phyloP scores from a whole-genome alignment of 2,888 invertebrate genomes.

The Taphrorychus bicolor region DNA sequence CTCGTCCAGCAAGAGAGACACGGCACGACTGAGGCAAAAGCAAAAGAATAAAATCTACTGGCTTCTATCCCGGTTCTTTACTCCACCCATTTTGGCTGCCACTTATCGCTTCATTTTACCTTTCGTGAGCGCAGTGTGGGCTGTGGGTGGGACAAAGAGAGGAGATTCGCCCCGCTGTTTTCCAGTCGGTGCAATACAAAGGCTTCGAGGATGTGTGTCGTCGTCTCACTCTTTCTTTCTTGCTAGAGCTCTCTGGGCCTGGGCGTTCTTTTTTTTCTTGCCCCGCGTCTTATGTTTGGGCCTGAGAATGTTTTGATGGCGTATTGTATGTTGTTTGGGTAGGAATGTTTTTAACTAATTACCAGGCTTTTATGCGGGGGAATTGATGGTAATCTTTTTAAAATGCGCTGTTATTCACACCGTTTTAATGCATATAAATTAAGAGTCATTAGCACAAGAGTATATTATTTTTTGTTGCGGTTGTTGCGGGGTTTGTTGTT shows the following conservation, averaged over 20 bases:
- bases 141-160: slow-evolving; percentile 53
- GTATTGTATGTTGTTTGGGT: slow-evolving; percentile 20
- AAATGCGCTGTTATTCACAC: slow-evolving; percentile 9
- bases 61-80: slow-evolving; percentile 52
- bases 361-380: slow-evolving; percentile 2
- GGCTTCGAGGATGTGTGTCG: slow-evolving; percentile 31
- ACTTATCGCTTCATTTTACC: slow-evolving; percentile 54
- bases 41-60: slow-evolving; percentile 48
- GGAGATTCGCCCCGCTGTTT: slow-evolving; percentile 42
- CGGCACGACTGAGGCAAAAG: slow-evolving; percentile 53
- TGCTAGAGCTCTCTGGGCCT: slow-evolving; percentile 10
- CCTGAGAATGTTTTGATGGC: slow-evolving; percentile 32
- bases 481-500: too few species aligned
- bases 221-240: slow-evolving; percentile 20
- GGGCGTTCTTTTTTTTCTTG: slow-evolving; percentile 31
- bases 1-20: slow-evolving; percentile 38
- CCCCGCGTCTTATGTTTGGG: slow-evolving; percentile 21
- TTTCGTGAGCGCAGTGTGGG: slow-evolving; percentile 30
- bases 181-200: slow-evolving; percentile 39
- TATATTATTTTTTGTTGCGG: slow-evolving; percentile 1
- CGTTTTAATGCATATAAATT: slow-evolving; percentile 12
- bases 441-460: slow-evolving; percentile 1
- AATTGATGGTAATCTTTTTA: slow-evolving; percentile 15
- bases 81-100: slow-evolving; percentile 58
- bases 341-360: slow-evolving; percentile 14